Conservation (phyloP, 2,888 invertebrate genomes). For the Stratiomys singularior region DNA sequence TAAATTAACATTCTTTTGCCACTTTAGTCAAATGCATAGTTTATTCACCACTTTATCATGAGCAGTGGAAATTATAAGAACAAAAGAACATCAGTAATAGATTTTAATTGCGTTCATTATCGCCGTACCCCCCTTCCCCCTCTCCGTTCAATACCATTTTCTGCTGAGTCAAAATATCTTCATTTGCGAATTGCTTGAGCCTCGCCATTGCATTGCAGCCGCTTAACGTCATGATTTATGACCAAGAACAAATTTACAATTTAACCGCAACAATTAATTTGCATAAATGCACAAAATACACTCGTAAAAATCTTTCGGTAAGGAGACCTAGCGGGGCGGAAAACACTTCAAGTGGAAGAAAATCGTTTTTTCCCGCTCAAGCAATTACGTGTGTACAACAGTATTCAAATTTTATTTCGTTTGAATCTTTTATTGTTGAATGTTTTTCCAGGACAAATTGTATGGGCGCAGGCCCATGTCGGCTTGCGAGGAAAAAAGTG, state of each 20-base stretch:
- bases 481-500: neutral
- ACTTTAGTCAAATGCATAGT: too few species aligned
- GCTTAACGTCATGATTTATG: conserved; percentile 30
- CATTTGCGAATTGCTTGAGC: too few species aligned
- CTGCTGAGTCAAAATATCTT: too few species aligned
- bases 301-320: neutral
- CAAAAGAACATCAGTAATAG: too few species aligned
- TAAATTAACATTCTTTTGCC: too few species aligned
- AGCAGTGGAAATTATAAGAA: too few species aligned
- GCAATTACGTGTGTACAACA: conserved; percentile 14
- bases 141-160: too few species aligned
- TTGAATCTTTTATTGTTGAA: conserved; percentile 28
- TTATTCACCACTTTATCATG: too few species aligned
- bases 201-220: too few species aligned
- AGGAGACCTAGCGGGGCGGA: neutral
- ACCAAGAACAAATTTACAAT: conserved; percentile 33
- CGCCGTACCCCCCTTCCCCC: too few species aligned
- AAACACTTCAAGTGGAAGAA: conserved; percentile 42
- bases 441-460: neutral
- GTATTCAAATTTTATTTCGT: conserved; percentile 28
- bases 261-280: conserved; percentile 45
- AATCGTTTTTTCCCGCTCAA: neutral
- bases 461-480: neutral
- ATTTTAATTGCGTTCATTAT: too few species aligned
- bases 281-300: conserved; percentile 36